These are phyloP conservation scores for Astropecten irregularis DNA, from an alignment of 53 echinoderm and acorn worm genomes.

Conservation along the genomic window DNA sequence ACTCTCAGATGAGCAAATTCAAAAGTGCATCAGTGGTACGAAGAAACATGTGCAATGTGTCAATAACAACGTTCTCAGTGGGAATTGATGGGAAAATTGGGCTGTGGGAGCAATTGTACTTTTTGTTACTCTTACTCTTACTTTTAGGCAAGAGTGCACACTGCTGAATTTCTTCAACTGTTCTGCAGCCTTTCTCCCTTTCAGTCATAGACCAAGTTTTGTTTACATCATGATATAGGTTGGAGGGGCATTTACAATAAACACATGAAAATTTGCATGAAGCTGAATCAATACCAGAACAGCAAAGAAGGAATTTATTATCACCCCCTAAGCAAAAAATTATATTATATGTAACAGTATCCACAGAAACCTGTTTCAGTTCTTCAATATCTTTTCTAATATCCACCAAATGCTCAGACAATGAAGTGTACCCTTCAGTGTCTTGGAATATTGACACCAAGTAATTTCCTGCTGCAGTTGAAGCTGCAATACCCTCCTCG, in stretches of 20 bases:
- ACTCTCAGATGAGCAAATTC: conserved; percentile 25
- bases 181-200: not conserved
- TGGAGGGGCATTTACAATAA: conserved; percentile 36
- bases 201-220: conserved; percentile 30
- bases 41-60: conserved; percentile 43
- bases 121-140: too few species aligned
- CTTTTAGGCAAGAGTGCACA: not conserved
- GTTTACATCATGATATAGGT: not conserved
- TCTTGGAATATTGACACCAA: conserved; percentile 37
- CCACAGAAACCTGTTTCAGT: not conserved
- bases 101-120: conserved; percentile 24
- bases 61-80: conserved; percentile 3
- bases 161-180: not conserved
- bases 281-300: conserved; percentile 15
- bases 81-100: conserved; percentile 53
- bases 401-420: not conserved
- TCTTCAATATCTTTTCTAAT: not conserved
- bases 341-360: not conserved
- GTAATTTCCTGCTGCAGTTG: not conserved
- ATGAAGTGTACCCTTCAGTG: conserved; percentile 3
- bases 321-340: conserved; percentile 32
- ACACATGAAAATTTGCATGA: conserved; percentile 32
- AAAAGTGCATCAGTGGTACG: conserved; percentile 19
- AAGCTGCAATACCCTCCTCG: not conserved
- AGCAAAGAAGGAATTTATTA: conserved; percentile 22